Base-by-base conservation (phyloP, 2,113 vertebrate genomes). In the Tinamus guttatus region DNA sequence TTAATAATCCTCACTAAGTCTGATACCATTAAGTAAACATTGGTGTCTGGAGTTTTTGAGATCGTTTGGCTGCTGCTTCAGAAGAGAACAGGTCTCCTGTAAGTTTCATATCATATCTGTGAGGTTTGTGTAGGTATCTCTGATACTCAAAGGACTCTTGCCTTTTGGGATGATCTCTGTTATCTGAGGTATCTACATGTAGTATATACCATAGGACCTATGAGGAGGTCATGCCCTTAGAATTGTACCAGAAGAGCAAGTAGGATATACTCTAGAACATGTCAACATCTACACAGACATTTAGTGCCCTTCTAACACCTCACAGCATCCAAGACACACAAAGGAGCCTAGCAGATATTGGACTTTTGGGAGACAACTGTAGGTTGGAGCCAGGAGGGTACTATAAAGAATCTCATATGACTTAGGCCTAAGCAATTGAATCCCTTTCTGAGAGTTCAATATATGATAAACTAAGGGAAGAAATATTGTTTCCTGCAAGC, bases 361-460 rank as follows among this genome's bases (percentile, higher is more conserved):
- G 54, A 58, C 28, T 18, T 18, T 9, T 58, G 30, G 54, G 54
- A 58, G 16, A 58, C 69, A 59, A 89, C 71, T 41, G 56, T 69
- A 78, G 68, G 27, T 69, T 93, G 94, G 92, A 96, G 85, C 64
- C 73, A 78, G 60, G 36, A 22, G 19, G 80, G 13, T 63, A 21
- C 27, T 24, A 28, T 47, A 58, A 85, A 95, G 25, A 63, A 84
- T 58, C 77, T 95, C 28, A 32, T 11, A 85, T 21, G 60, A 45
- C 38, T 68, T 86, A 22, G 54, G 60, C 63, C 85, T 69, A 12
- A 90, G 56, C 21, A 60, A 45, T 18, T 32, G 56, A 81, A 95
- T 93, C 92, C 90, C 92, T 88, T 51, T 25, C 41, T 15, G 36
- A 49, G 82, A 83, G 83, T 88, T 92, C 80, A 84, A 43, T 10